These are phyloP conservation scores for Microhierax caerulescens DNA, from an alignment of 2,797 vertebrate genomes.

Conservation along the genomic window DNA sequence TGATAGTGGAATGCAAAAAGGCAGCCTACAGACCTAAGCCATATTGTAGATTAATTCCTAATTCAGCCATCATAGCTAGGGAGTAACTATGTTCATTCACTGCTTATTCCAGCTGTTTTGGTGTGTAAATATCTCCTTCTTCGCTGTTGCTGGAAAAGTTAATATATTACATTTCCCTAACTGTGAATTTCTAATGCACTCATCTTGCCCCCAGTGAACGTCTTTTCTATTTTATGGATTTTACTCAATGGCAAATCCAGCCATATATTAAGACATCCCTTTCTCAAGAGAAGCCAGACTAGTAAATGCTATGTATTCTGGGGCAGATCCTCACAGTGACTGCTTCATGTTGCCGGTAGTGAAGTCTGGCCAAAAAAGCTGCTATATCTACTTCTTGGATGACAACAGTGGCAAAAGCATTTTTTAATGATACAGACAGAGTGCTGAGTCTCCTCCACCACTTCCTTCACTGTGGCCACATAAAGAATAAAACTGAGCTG, in stretches of 20 bases:
- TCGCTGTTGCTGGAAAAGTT: not conserved
- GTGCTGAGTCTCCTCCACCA: not conserved
- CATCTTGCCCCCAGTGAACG: not conserved
- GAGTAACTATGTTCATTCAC: not conserved
- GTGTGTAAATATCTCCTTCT: not conserved
- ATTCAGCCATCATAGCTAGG: not conserved
- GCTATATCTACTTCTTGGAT: not conserved
- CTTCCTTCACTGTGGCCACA: slow-evolving; percentile 11
- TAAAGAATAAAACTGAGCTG: not conserved
- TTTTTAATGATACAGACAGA: not conserved
- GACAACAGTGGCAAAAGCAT: not conserved
- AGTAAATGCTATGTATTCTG: not conserved
- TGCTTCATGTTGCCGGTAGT: not conserved
- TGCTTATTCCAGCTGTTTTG: not conserved
- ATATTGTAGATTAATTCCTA: not conserved
- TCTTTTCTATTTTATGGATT: not conserved
- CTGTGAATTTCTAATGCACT: not conserved
- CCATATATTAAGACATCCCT: not conserved
- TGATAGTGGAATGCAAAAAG: not conserved
- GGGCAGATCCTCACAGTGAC: not conserved
- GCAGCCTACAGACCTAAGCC: not conserved
- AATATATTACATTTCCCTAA: not conserved
- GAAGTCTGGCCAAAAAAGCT: not conserved
- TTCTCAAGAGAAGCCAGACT: not conserved
- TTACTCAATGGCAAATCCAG: not conserved